Conservation (phyloP, 2,888 invertebrate species). For the Catocala sponsa region DNA sequence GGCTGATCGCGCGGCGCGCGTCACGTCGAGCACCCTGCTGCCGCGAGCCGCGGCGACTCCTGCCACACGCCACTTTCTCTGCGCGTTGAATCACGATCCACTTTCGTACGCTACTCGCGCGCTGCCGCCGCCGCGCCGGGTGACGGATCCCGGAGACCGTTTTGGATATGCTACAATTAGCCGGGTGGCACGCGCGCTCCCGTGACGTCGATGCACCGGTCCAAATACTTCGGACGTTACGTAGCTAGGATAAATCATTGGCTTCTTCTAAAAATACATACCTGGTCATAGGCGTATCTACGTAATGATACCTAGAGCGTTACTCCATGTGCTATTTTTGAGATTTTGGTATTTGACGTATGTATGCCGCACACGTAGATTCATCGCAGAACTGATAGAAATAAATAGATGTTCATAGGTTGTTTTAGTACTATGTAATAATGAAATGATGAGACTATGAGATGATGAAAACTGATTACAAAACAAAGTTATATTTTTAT, state of each 20-base stretch:
- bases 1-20: slow-evolving; percentile 66
- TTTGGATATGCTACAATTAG: slow-evolving; percentile 86
- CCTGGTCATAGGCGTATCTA: slow-evolving; percentile 69
- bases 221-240: slow-evolving; percentile 77
- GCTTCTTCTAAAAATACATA: slow-evolving; percentile 74
- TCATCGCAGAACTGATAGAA: slow-evolving; percentile 19
- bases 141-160: slow-evolving; percentile 73
- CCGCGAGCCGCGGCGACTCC: slow-evolving; percentile 43
- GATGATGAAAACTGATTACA: not conserved
- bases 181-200: slow-evolving; percentile 76
- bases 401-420: slow-evolving; percentile 8
- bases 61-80: slow-evolving; percentile 62
- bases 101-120: slow-evolving; percentile 67
- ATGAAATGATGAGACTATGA: too few species aligned
- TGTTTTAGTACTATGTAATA: slow-evolving; percentile 1
- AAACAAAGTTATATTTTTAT: not conserved
- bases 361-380: slow-evolving; percentile 10
- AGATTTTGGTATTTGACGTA: slow-evolving; percentile 52
- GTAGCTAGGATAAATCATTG: slow-evolving; percentile 78
- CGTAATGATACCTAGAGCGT: slow-evolving; percentile 63
- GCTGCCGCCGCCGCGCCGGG: slow-evolving; percentile 52
- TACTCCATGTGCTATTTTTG: slow-evolving; percentile 56
- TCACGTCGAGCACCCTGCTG: slow-evolving; percentile 50
- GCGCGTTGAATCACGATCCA: slow-evolving; percentile 76
- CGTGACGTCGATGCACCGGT: slow-evolving; percentile 77